Conservation (phyloP, 2,113 vertebrate species). For the Bubo blakistoni region DNA sequence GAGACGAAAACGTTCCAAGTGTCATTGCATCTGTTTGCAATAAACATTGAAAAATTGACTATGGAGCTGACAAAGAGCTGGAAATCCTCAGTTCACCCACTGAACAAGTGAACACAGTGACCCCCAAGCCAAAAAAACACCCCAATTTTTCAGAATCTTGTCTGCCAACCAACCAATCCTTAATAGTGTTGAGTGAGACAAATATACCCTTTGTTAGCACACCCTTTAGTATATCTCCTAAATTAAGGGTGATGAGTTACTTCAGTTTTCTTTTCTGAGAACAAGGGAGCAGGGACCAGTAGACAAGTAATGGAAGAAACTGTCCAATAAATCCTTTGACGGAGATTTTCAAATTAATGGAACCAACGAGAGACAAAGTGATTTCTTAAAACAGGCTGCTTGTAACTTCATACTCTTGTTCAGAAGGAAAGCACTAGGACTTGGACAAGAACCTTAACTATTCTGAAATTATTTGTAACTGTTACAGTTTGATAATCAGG, state of each 20-base stretch:
- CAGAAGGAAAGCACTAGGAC: too few species aligned
- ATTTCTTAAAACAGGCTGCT: not conserved
- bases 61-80: not conserved
- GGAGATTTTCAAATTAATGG: not conserved
- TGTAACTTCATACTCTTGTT: not conserved
- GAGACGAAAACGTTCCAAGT: slow-evolving; percentile 32
- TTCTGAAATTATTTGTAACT: not conserved
- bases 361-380: not conserved
- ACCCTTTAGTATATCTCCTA: not conserved
- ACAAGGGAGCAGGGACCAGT: not conserved
- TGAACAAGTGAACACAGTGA: not conserved
- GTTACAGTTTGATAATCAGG: not conserved
- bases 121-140: not conserved
- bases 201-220: not conserved
- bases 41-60: slow-evolving; percentile 9
- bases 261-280: not conserved
- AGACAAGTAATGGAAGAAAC: not conserved
- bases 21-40: slow-evolving; percentile 34
- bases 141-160: not conserved
- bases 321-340: not conserved
- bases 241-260: not conserved
- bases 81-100: not conserved
- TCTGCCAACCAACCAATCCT: not conserved
- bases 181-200: not conserved
- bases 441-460: not conserved